Base-by-base conservation (phyloP, 2,113 vertebrate species). In the Glaucidium brasilianum region DNA sequence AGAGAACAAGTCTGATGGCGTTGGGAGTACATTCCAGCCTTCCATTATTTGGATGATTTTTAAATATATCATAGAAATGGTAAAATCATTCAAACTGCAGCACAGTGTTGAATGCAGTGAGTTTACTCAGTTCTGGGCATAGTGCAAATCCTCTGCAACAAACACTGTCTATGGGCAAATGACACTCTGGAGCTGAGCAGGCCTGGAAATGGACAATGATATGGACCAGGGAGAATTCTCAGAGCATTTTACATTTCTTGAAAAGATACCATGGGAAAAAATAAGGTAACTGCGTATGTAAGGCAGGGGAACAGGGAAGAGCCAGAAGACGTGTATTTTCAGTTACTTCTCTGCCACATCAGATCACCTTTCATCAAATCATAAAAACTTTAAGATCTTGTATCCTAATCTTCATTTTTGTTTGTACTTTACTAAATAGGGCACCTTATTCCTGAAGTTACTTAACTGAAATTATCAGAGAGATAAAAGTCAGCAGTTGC, bases 251-350 rank as follows among this genome's bases (percentile, higher is more conserved):
- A 58, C 15, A 23, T 10, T 35, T 47, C 41, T 83, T 80, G 62
- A 41, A 35, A 59, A 80, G 37, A 14, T 6, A 22, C 0, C 15
- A 41, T 1, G 4, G 12, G 60, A 82, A 39, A 82, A 49, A 85
- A 12, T 10, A 67, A 74, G 10, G 14, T 11, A 74, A 37, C 11
- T 52, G 16, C 39, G 50, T 12, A 59, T 19, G 39, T 15, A 50
- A 52, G 12, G 10, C 8, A 3, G 23, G 13, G 18, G 18, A 82
- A 92, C 6, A 75, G 37, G 37, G 53, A 62, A 25, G 37, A 71
- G 32, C 2, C 37, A 66, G n/a, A 66, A 56, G 6, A 64, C 67
- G 53, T 7, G 1, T 1, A 49, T 29, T 55, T 63, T 23, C 0
- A 19, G 32, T 66, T 45, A 25, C 8, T 81, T 12, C 7, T 49